A percentile compares a stretch with the other conserved stretches of the same genome.
Conservation (phyloP, 2,888 invertebrate genomes). For the Drosophila kuntzei region DNA sequence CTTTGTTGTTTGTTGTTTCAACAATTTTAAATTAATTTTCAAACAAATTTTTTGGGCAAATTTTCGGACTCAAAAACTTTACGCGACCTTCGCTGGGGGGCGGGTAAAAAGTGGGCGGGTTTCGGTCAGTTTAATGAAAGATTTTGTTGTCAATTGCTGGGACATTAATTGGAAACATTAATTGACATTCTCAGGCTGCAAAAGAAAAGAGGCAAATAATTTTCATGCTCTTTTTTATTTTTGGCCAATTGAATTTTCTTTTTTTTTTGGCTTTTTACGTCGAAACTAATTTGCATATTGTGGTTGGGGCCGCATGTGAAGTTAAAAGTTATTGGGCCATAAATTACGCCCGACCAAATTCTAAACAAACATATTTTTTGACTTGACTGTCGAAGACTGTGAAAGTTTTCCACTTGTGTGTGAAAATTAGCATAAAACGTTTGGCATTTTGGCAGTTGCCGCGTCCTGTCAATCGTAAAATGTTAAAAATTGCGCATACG, state of each 20-base stretch:
- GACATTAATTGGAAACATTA: conserved; percentile 61
- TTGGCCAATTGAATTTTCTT: conserved; percentile 55
- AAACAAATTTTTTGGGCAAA: conserved; percentile 20
- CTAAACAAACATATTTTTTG: conserved; percentile 79
- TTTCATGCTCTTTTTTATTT: background rate
- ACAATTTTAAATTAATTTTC: conserved; percentile 56
- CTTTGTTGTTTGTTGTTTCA: conserved; percentile 34
- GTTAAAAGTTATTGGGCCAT: conserved; percentile 81
- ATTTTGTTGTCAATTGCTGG: conserved; percentile 60
- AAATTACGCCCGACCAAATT: conserved; percentile 77
- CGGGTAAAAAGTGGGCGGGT: background rate
- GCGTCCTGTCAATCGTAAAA: conserved; percentile 67
- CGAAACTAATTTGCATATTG: conserved; percentile 71
- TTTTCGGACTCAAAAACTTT: conserved; percentile 11
- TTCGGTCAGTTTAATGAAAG: conserved; percentile 9
- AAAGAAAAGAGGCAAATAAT: background rate
- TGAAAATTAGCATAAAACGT: conserved; percentile 74
- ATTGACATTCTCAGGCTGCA: conserved; percentile 29
- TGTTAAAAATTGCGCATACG: conserved; percentile 65
- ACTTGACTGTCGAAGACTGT: conserved; percentile 54
- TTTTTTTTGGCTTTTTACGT: conserved; percentile 37
- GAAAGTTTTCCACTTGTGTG: conserved; percentile 29
- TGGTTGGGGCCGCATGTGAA: conserved; percentile 71
- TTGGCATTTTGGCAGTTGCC: conserved; percentile 65
- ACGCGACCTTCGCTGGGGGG: conserved; percentile 21